Evolutionary conservation across 2,113 vertebrate species (phyloP).

Genomic region (Paralichthys olivaceus): DNA sequence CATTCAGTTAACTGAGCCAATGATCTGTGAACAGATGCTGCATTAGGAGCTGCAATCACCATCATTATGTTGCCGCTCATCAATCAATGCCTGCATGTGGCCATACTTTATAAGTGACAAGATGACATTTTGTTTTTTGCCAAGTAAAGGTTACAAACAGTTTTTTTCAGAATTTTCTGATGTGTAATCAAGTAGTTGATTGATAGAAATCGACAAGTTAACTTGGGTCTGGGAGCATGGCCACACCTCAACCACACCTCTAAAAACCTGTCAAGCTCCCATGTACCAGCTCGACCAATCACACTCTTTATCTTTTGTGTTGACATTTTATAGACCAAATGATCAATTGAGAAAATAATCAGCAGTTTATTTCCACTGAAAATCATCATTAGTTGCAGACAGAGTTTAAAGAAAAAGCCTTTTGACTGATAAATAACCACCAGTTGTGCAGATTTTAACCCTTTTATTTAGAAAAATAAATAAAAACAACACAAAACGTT

Average conservation of each 20-base stretch:
- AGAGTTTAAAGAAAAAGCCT: not conserved
- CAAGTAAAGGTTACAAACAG: not conserved
- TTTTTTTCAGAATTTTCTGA: too few relatives aligned
- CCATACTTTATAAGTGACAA: not conserved
- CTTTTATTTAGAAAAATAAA: conserved; percentile 80
- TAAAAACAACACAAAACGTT: conserved; percentile 70
- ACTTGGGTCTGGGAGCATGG: too few relatives aligned
- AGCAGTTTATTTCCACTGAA: not conserved
- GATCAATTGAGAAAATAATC: not conserved
- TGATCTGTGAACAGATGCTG: conserved; percentile 6
- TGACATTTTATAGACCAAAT: not conserved
- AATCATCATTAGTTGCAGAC: not conserved
- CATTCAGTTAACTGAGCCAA: not conserved
- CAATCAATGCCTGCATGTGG: not conserved
- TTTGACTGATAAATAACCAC: not conserved
- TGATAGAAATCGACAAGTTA: too few relatives aligned
- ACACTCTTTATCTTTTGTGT: too few relatives aligned
- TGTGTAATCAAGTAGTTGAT: too few relatives aligned
- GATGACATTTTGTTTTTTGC: not conserved
- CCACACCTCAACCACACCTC: too few relatives aligned
- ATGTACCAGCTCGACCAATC: too few relatives aligned
- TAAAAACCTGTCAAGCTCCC: too few relatives aligned
- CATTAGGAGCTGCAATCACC: not conserved
- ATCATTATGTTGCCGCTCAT: not conserved
- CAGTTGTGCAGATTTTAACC: conserved; percentile 2